Evolutionary conservation across 2,888 invertebrate genomes (phyloP).

Genomic region (Drosophila ustulata): DNA sequence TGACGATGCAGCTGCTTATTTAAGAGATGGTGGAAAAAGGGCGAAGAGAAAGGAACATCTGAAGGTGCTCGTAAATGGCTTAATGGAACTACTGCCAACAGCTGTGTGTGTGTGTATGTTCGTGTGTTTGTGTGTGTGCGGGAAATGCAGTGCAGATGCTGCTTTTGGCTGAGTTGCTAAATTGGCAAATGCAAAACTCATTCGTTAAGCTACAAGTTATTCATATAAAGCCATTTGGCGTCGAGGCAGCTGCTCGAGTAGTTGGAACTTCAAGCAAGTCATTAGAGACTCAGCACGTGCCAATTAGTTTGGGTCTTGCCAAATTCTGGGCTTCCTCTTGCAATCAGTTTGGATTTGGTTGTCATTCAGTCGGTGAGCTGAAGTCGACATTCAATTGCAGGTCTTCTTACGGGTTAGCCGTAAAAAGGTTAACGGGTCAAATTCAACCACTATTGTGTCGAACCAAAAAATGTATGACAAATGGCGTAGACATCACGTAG

Average conservation of each 20-base stretch:
- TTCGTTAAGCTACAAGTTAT: slow-evolving; percentile 23
- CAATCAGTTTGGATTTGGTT: slow-evolving; percentile 28
- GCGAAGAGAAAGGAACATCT: neutral
- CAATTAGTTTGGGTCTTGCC: slow-evolving; percentile 61
- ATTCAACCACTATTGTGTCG: slow-evolving; percentile 3
- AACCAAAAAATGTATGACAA: slow-evolving; percentile 42
- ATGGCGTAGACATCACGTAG: slow-evolving; percentile 62
- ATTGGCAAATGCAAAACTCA: slow-evolving; percentile 46
- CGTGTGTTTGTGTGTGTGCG: neutral
- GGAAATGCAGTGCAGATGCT: slow-evolving; percentile 3
- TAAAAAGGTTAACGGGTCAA: slow-evolving; percentile 41
- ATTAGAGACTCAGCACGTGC: slow-evolving; percentile 67
- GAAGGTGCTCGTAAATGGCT: neutral
- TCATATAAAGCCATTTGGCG: slow-evolving; percentile 14
- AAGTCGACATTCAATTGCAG: slow-evolving; percentile 51
- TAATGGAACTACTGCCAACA: slow-evolving; percentile 6
- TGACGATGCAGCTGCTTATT: slow-evolving; percentile 20
- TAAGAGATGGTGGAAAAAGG: neutral
- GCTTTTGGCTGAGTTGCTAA: slow-evolving; percentile 20
- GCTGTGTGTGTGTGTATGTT: neutral
- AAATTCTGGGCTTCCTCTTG: slow-evolving; percentile 16
- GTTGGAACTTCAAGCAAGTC: slow-evolving; percentile 60
- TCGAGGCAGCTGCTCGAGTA: slow-evolving; percentile 40
- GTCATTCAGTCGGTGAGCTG: slow-evolving; percentile 9
- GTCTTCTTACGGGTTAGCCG: slow-evolving; percentile 24